phyloP scores from a whole-genome alignment of 2,797 vertebrate genomes.

The Craterocephalus amniculus region DNA sequence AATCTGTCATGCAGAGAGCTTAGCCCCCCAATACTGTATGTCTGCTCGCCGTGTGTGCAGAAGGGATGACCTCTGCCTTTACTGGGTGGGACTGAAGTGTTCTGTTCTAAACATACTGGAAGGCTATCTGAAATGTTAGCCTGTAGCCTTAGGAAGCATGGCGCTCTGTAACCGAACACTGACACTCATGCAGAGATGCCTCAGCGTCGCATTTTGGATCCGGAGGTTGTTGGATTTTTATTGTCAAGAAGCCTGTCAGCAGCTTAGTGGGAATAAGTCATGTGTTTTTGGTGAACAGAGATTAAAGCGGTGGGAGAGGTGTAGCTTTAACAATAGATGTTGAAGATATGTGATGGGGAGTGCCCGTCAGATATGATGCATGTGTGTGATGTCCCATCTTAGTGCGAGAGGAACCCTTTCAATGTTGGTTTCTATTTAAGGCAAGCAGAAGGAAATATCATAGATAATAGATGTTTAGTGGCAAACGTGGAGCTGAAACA shows the following conservation, averaged over 20 bases:
- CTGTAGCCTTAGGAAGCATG: constrained; percentile 45
- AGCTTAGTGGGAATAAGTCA: constrained; percentile 34
- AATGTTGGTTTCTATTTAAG: constrained; percentile 43
- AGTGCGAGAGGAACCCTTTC: constrained; percentile 27
- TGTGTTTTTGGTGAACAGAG: constrained; percentile 30
- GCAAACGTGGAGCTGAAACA: constrained; percentile 4
- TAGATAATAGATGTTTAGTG: constrained; percentile 1
- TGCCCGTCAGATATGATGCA: constrained; percentile 13
- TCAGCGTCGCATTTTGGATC: constrained; percentile 35
- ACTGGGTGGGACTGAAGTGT: constrained; percentile 57
- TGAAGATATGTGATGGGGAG: constrained; percentile 19
- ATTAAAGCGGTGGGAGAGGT: constrained; percentile 30
- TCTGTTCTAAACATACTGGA: constrained; percentile 65
- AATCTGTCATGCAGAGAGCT: constrained; percentile 15
- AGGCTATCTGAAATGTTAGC: constrained; percentile 69
- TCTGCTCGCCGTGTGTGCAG: constrained; percentile 40
- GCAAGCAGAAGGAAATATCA: constrained; percentile 53
- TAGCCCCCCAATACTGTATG: constrained; percentile 20
- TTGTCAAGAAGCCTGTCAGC: constrained; percentile 43
- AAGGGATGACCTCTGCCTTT: constrained; percentile 70
- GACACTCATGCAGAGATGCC: constrained; percentile 3
- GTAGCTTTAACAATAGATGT: constrained; percentile 30
- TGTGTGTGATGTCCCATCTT: constrained; percentile 28
- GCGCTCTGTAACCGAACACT: constrained; percentile 57
- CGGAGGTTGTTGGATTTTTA: constrained; percentile 44